Conservation (phyloP, 2,888 invertebrate genomes). For the Spatulosminthurus flaviceps region DNA sequence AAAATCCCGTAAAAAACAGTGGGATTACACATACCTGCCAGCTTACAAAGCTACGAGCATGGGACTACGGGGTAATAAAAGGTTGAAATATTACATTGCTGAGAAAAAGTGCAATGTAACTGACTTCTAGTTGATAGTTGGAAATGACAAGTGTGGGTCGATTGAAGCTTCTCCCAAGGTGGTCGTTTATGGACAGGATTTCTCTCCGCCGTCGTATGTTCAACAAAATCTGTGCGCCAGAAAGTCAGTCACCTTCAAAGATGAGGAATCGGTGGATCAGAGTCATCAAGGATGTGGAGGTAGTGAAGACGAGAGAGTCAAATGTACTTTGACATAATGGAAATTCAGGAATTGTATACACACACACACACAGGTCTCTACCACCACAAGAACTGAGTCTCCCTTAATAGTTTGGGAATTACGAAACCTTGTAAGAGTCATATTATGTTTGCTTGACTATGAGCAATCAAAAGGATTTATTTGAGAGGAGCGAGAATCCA, state of each 20-base stretch:
- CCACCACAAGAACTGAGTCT: too few relatives aligned
- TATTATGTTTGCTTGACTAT: too few relatives aligned
- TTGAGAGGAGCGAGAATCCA: too few relatives aligned
- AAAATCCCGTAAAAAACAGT: too few relatives aligned
- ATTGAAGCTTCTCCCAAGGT: slow-evolving; percentile 21
- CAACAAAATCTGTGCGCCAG: slow-evolving; percentile 26
- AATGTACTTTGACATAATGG: too few relatives aligned
- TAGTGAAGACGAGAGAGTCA: neutral
- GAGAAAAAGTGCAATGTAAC: slow-evolving; percentile 4
- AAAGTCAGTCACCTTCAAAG: neutral
- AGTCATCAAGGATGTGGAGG: neutral
- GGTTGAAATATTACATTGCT: slow-evolving; percentile 4
- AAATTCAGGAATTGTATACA: too few relatives aligned
- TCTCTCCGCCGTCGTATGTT: slow-evolving; percentile 8
- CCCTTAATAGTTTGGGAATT: too few relatives aligned
- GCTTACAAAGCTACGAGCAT: neutral
- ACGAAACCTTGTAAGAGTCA: too few relatives aligned
- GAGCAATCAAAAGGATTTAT: too few relatives aligned
- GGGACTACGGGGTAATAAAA: slow-evolving; percentile 4
- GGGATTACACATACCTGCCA: neutral
- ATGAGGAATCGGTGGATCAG: neutral
- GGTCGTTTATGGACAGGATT: slow-evolving; percentile 39
- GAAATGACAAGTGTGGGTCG: slow-evolving; percentile 33
- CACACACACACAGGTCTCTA: too few relatives aligned
- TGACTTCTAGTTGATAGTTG: slow-evolving; percentile 33